phyloP scores from a whole-genome alignment of 1,140 invertebrate genomes.

The Epicauta chinensis region DNA sequence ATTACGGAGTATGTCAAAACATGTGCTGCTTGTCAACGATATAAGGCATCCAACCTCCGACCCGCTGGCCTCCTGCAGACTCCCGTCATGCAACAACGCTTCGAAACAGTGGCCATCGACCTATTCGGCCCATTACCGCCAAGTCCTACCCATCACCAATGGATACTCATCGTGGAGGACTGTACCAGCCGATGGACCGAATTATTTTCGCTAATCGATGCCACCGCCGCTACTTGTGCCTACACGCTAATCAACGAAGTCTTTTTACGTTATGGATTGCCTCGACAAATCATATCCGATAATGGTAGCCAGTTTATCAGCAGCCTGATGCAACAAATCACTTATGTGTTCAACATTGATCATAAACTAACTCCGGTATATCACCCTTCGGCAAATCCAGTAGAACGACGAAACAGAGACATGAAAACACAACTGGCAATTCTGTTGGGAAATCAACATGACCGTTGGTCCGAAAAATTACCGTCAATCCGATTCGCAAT shows the following conservation, averaged over 20 bases:
- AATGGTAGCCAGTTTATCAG: constrained; percentile 40
- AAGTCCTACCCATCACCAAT: constrained; percentile 4
- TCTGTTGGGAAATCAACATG: constrained; percentile 34
- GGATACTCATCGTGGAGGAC: constrained; percentile 24
- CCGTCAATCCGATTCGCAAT: constrained; percentile 27
- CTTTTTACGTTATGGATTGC: constrained; percentile 38
- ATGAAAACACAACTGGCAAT: constrained; percentile 41
- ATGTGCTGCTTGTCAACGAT: constrained; percentile 20
- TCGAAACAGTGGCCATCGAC: constrained; percentile 25
- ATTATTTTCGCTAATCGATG: constrained; percentile 17
- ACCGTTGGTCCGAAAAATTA: constrained; percentile 36
- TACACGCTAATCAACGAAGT: constrained; percentile 34
- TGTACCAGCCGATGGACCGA: constrained; percentile 22
- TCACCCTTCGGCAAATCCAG: too few species aligned
- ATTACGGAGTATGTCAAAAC: constrained; percentile 23
- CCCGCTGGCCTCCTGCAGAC: constrained; percentile 14
- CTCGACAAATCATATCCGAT: constrained; percentile 35
- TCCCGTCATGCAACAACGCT: constrained; percentile 13
- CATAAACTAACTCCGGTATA: constrained; percentile 43
- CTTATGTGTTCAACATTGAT: constrained; percentile 18
- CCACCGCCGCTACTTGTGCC: constrained; percentile 36
- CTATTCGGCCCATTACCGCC: constrained; percentile 28
- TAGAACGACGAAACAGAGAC: too few species aligned
- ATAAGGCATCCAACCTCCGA: constrained; percentile 25
- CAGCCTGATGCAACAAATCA: constrained; percentile 31